Evolutionary conservation across 1,140 invertebrate genomes (phyloP), one percentile per base, ranked within the genome.

Genomic region (Drosophila lowei): DNA sequence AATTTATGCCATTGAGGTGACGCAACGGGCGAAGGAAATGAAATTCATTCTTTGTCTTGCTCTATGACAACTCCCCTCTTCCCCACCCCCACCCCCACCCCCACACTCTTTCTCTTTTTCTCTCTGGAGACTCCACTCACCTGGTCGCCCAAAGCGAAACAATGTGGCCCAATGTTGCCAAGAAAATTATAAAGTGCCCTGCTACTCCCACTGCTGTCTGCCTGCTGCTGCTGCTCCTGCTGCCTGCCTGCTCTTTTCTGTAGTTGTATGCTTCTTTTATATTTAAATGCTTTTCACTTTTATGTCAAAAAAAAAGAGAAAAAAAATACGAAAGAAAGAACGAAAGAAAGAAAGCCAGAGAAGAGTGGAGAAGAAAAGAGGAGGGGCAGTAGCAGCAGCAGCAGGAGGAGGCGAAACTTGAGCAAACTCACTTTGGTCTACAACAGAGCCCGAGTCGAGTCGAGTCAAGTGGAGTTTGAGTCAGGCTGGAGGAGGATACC

Each of bases 271-370:
- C 70, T 58, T 67, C 83, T 83, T 88, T 88, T 79, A 88, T 86
- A 88, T 88, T 88, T 88, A 88, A 86, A 88, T 88, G 83, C 83
- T 88, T 88, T 88, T 88, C 83, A 88, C 83, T 88, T 88, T 88
- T 88, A 88, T 83, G 78, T 88, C 63, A 75, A 64, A 79, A 46
- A 71, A 56, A 64, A 41, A 28, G 13, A 15, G 1, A 30, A 6
- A 21, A 21, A 52, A 50, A 53, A 25, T 25, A 25, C 4, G 4
- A 57, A 62, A 57, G 34, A 21, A 52, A 59, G 56, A 57, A 58
- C 56, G 34, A 38, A 13, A 38, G 34, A 38, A 38, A 38, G 34
- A 38, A 38, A 13, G 34, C 34, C 34, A 64, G 34, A 42, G 16
- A 50, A 49, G 25, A 60, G 11, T 18, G 18, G 18, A 18, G 18